Conservation (phyloP, 1,140 invertebrate genomes). For the Condylostylus longicornis region DNA sequence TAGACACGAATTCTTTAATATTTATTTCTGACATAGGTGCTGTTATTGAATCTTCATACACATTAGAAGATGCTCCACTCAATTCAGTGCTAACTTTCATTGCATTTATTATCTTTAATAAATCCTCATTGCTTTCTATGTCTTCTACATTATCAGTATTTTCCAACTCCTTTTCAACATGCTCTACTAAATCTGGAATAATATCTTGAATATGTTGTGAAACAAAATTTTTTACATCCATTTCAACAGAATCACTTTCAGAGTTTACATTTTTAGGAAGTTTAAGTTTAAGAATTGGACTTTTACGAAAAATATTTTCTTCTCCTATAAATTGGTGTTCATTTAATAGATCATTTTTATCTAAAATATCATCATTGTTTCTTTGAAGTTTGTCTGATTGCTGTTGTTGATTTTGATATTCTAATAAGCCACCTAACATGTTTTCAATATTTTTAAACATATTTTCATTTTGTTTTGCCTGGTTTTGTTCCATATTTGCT, state of each 20-base stretch:
- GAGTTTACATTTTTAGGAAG: neutral
- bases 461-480: slow-evolving; percentile 27
- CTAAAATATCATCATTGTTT: too few relatives aligned
- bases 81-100: too few relatives aligned
- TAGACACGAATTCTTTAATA: slow-evolving; percentile 29
- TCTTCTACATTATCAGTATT: neutral
- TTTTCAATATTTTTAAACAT: slow-evolving; percentile 25
- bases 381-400: too few relatives aligned
- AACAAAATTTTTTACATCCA: slow-evolving; percentile 27
- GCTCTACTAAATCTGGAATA: slow-evolving; percentile 29
- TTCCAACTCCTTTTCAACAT: slow-evolving; percentile 28
- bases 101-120: neutral
- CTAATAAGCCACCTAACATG: slow-evolving; percentile 16
- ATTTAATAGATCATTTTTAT: too few relatives aligned
- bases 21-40: too few relatives aligned
- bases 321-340: slow-evolving; percentile 18
- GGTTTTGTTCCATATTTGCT: slow-evolving; percentile 29
- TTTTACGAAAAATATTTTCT: slow-evolving; percentile 26
- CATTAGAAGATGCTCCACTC: too few relatives aligned
- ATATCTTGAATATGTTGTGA: slow-evolving; percentile 32
- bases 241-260: slow-evolving; percentile 8
- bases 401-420: neutral
- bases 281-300: slow-evolving; percentile 16
- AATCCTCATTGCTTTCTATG: neutral
- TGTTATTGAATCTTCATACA: too few relatives aligned